phyloP scores from a whole-genome alignment of 2,113 vertebrate genomes.

The Dasyornis broadbenti region DNA sequence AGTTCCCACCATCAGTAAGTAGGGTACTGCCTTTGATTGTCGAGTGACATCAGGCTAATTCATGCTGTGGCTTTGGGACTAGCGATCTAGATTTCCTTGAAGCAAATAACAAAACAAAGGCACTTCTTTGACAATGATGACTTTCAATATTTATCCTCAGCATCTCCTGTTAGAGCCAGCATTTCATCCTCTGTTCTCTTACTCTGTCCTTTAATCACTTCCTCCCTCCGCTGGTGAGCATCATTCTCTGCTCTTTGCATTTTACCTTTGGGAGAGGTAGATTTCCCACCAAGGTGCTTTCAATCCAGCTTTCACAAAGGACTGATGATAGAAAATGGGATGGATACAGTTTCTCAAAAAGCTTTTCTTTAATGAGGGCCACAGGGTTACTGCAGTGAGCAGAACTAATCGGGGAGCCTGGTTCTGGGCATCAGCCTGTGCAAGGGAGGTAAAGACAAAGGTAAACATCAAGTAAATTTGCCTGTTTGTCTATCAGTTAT shows the following conservation, averaged over 20 bases:
- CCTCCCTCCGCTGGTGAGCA: not conserved
- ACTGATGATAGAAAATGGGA: slow-evolving; percentile 3
- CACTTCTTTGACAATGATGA: not conserved
- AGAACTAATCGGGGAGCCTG: not conserved
- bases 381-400: not conserved
- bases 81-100: not conserved
- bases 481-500: slow-evolving; percentile 2
- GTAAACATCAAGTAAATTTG: slow-evolving; percentile 26
- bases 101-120: slow-evolving; percentile 20
- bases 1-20: not conserved
- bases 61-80: not conserved
- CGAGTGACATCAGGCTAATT: not conserved
- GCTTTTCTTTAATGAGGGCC: slow-evolving; percentile 16
- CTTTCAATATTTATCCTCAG: slow-evolving; percentile 5
- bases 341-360: not conserved
- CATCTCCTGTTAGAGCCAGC: not conserved
- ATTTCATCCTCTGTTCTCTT: not conserved
- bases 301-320: not conserved
- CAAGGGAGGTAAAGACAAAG: not conserved
- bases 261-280: slow-evolving; percentile 37
- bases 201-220: not conserved
- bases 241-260: not conserved
- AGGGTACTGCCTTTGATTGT: not conserved
- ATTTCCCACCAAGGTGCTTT: slow-evolving; percentile 9
- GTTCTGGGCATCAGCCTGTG: not conserved